Evolutionary conservation across 2,888 invertebrate genomes (phyloP).

Genomic region (Eristalis tenax): DNA sequence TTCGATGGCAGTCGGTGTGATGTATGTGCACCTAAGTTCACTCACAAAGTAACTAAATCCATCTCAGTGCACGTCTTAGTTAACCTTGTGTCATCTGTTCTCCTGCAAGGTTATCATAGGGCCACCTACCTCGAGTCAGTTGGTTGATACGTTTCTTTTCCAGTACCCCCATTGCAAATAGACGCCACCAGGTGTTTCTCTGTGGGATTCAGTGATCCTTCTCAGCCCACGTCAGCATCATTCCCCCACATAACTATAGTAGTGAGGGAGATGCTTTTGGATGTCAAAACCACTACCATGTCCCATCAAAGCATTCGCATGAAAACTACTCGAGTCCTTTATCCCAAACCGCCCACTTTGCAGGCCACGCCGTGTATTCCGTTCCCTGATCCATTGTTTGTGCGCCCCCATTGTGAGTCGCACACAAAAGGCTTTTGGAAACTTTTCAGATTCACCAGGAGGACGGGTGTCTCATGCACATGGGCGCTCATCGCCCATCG

Average conservation of each 20-base stretch:
- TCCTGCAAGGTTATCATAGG: no score
- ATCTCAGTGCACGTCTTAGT: neutral
- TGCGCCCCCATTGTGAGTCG: neutral
- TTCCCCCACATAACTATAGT: neutral
- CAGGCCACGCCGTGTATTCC: neutral
- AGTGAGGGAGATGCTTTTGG: slow-evolving; percentile 9
- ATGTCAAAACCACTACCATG: slow-evolving; percentile 27
- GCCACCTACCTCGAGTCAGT: no score
- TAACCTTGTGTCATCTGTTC: no score
- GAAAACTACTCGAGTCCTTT: neutral
- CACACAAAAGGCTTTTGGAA: neutral
- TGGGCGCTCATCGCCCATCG: neutral
- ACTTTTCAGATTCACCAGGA: neutral
- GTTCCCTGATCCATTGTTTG: neutral
- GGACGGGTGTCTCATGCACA: neutral
- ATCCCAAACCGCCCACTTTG: neutral
- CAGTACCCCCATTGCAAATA: neutral
- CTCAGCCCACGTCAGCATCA: neutral
- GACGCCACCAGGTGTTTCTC: neutral
- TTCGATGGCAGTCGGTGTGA: neutral
- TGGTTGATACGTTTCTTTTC: neutral
- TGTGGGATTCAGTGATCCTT: neutral
- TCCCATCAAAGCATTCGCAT: neutral
- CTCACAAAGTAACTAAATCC: neutral
- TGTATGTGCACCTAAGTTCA: neutral